Base-by-base conservation (phyloP, 2,113 vertebrate genomes). In the Monopterus albus region DNA sequence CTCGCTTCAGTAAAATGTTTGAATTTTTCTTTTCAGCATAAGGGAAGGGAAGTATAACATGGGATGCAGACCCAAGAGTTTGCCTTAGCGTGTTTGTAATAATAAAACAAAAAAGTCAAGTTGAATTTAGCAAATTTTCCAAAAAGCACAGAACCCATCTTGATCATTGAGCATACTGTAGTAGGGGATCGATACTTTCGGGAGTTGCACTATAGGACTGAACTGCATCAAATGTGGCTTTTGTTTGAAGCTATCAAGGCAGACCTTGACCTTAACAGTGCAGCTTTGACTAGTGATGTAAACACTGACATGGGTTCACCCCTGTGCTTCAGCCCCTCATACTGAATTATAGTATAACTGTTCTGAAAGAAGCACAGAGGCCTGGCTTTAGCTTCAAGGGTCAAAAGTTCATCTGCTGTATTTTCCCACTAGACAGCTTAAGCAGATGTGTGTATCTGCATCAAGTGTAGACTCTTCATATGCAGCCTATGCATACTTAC, bases 371-470 rank as follows among this genome's bases (percentile, higher is more conserved):
- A 25, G 25, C 3, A 6, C 42, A 5, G 46, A n/a, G 14, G 72
- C 35, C 57, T 56, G 11, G 59, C 38, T 39, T 63, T 7, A 3
- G 7, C 51, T 36, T 60, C 39, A 45, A 11, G 38, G 58, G 56
- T 77, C 63, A 74, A 60, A 73, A 61, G 69, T 64, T 82, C 25
- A 79, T 14, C 39, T 25, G 36, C 11, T 15, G 3, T 28, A 28
- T 58, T 59, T 33, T 25, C 42, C 18, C 0, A 28, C 50, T 2
- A 35, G 3, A 17, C 2, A 25, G 12, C 10, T 42, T 23, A 43
- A 33, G 23, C 39, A 18, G 36, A 28, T 6, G 33, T 13, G 11
- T 64, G n/a, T 42, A 17, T 77, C 4, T 11, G 25, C n/a, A n/a
- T n/a, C n/a, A n/a, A 57, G 38, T 23, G 39, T 21, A 21, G n/a